Evolutionary conservation across 2,797 vertebrate genomes (phyloP), one percentile per base, ranked within the genome.

Genomic region (Allobates femoralis): DNA sequence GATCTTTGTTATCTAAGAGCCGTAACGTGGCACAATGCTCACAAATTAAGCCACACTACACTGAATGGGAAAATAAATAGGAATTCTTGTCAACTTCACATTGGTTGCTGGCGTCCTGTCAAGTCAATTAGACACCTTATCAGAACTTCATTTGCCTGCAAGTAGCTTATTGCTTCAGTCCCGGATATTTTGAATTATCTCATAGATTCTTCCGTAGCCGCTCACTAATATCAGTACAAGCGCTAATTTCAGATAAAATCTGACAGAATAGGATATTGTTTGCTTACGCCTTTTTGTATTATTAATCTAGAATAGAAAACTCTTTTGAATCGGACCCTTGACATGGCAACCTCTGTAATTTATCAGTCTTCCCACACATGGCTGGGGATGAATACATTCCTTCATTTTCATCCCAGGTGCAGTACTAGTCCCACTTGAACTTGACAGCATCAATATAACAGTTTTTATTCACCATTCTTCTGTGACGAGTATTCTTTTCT

Each of bases 61-160:
- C 93, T 91, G 92, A 90, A 87, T 89, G 82, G 93, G 89, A 93
- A 93, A 94, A 93, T 94, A 94, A 94, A 94, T 93, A 90, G 88
- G 92, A 91, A 93, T 92, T 92, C 92, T 90, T 92, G 92, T 95
- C 91, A 91, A 91, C 92, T 93, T 89, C 90, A 87, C 91, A 93
- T 94, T 93, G 92, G 93, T 95, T 94, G 90, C 91, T 93, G 93
- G 92, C 90, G 79, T 90, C 81, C 85, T 89, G 89, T 91, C 66
- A 86, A 91, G 92, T 95, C 94, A 94, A 93, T 95, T 94, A 96
- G 93, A 96, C 93, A 95, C 94, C 93, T 95, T 93, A 94, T 93
- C 90, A 91, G 92, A 91, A 89, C 91, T 92, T 93, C 90, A 87
- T 90, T 91, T 91, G 87, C 90, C 91, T 92, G 91, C 93, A 94